Evolutionary conservation across 2,888 invertebrate genomes (phyloP), one percentile per base, ranked within the genome.

Genomic region (Sminthurinus aureus): DNA sequence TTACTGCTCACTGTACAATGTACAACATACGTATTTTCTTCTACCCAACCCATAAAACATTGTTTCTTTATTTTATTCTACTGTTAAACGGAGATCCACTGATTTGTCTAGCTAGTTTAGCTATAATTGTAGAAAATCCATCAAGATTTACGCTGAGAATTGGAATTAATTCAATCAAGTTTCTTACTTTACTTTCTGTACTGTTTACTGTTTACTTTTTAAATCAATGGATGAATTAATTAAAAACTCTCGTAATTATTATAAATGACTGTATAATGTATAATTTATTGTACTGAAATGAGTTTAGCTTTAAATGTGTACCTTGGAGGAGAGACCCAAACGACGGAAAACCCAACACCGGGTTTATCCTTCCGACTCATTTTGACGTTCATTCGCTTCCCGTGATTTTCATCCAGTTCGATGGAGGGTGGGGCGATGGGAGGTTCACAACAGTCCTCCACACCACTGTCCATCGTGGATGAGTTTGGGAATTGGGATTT

Each of bases 241-340:
- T 58, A 58, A 58, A 0, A 58, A 58, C 9, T 15, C 2, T n/a
- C n/a, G n/a, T 58, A 58, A 58, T 51, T 75, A 75, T 77, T 64
- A n/a, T 11, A 66, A 81, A 77, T 38, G 52, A 22, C 18, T 13
- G 52, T 11, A 52, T n/a, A n/a, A n/a, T n/a, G n/a, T n/a, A n/a
- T n/a, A n/a, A n/a, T n/a, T n/a, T n/a, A n/a, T n/a, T n/a, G n/a
- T n/a, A n/a, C n/a, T n/a, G n/a, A n/a, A n/a, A n/a, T n/a, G n/a
- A n/a, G n/a, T n/a, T n/a, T n/a, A n/a, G n/a, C n/a, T n/a, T n/a
- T n/a, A n/a, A n/a, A n/a, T 38, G 1, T 38, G 83, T 84, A 87
- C 88, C 87, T 86, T 50, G 88, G 88, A n/a, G 87, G 88, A 20
- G 86, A 85, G 22, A 86, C 85, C 88, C 88, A 88, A 52, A 87